These are phyloP conservation scores for Cricetomys ansorgei DNA, from an alignment of 2,113 vertebrate species.

Conservation along the genomic window DNA sequence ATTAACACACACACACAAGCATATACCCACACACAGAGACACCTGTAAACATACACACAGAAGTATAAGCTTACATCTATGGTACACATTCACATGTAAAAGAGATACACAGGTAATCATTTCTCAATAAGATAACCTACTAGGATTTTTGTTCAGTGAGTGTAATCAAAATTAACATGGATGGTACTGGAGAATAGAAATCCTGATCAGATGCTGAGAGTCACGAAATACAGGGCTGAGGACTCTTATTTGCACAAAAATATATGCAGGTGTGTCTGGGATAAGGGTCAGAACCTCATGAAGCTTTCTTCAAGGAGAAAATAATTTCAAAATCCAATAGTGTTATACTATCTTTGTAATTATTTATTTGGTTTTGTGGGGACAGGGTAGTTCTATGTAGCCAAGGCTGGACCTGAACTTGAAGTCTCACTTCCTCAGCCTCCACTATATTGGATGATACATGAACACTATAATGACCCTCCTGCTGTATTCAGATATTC, in stretches of 20 bases:
- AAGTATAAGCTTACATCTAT: background rate
- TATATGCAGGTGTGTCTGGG: background rate
- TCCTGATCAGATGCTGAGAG: background rate
- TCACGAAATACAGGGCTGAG: background rate
- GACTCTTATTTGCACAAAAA: background rate
- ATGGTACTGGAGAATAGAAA: background rate
- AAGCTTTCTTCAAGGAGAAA: background rate
- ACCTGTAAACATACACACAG: background rate
- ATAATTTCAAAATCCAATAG: background rate
- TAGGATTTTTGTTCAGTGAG: background rate
- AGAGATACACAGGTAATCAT: background rate
- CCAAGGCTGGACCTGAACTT: background rate
- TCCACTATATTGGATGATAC: background rate
- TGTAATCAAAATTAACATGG: background rate
- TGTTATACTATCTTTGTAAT: background rate
- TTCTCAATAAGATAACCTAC: background rate
- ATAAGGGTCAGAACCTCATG: background rate
- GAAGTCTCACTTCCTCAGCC: background rate
- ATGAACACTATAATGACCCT: background rate
- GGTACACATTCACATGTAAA: background rate
- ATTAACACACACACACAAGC: background rate
- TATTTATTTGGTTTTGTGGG: background rate
- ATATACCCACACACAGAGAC: background rate
- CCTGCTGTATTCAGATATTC: background rate
- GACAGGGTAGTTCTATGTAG: background rate